phyloP scores from a whole-genome alignment of 2,888 invertebrate genomes.

The Zootermopsis nevadensis region DNA sequence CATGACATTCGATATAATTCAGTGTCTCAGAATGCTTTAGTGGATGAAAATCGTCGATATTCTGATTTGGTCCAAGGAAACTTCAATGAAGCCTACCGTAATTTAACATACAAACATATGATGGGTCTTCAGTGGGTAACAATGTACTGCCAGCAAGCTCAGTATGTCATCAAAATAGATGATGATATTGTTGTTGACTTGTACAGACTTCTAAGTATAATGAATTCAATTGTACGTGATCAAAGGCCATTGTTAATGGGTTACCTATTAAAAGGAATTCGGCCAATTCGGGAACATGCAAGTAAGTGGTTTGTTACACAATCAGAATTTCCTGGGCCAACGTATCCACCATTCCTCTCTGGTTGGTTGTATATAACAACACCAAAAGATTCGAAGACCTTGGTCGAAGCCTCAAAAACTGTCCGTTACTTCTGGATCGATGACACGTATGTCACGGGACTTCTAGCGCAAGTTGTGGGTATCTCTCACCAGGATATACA shows the following conservation, averaged over 20 bases:
- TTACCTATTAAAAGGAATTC: constrained; percentile 73
- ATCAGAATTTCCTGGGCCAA: constrained; percentile 70
- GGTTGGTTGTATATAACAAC: constrained; percentile 88
- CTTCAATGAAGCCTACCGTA: constrained; percentile 81
- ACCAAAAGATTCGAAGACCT: constrained; percentile 68
- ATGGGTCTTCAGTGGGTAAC: constrained; percentile 84
- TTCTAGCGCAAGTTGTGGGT: constrained; percentile 63
- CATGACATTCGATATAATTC: constrained; percentile 61
- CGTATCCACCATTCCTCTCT: constrained; percentile 81
- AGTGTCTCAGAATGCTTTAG: constrained; percentile 68
- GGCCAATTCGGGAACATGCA: constrained; percentile 72
- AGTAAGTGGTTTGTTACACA: constrained; percentile 86
- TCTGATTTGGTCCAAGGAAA: constrained; percentile 74
- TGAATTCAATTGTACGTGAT: constrained; percentile 61
- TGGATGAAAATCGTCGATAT: constrained; percentile 67
- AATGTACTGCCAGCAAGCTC: constrained; percentile 69
- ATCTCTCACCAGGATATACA: constrained; percentile 65
- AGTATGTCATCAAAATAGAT: constrained; percentile 82
- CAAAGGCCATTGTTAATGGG: constrained; percentile 71
- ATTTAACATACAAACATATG: constrained; percentile 84
- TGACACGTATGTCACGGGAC: constrained; percentile 87
- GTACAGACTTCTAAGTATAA: constrained; percentile 66
- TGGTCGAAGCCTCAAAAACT: constrained; percentile 68
- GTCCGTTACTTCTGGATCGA: constrained; percentile 92
- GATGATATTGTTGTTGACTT: constrained; percentile 83